These are phyloP conservation scores for Syngnathus typhle DNA, from an alignment of 2,113 vertebrate species.

Conservation along the genomic window DNA sequence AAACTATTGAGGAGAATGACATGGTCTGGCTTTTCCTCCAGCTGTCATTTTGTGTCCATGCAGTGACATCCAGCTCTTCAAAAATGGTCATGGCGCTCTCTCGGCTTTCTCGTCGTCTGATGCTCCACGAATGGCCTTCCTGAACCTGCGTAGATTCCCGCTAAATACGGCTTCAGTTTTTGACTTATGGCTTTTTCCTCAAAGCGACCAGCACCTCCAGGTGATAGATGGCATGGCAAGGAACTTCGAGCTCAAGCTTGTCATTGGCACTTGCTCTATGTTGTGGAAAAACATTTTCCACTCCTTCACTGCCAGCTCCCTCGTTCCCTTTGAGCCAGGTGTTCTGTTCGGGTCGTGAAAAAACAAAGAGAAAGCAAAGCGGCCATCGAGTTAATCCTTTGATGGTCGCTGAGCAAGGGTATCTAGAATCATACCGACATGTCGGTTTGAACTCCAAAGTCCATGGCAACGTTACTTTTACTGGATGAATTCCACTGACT, in stretches of 20 bases:
- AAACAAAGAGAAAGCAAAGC: neutral
- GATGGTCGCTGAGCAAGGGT: neutral
- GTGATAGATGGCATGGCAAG: neutral
- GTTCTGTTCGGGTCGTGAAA: neutral
- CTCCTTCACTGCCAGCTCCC: neutral
- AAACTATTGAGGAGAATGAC: neutral
- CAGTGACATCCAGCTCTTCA: too few species aligned
- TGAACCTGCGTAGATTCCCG: too few species aligned
- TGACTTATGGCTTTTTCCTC: neutral
- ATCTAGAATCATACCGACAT: neutral
- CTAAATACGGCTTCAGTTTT: neutral
- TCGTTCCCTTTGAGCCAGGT: neutral
- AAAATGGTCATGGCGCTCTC: too few species aligned
- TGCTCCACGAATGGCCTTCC: too few species aligned
- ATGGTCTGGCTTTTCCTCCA: too few species aligned
- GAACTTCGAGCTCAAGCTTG: neutral
- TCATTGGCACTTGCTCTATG: too few species aligned
- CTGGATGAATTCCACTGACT: neutral
- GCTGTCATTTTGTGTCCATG: too few species aligned
- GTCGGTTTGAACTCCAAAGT: neutral
- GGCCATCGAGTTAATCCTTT: neutral
- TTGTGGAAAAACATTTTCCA: too few species aligned
- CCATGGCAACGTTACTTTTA: neutral
- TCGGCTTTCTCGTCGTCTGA: too few species aligned
- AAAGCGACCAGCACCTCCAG: too few species aligned